Base-by-base conservation (phyloP, 2,888 invertebrate genomes). In the Leuctra nigra region DNA sequence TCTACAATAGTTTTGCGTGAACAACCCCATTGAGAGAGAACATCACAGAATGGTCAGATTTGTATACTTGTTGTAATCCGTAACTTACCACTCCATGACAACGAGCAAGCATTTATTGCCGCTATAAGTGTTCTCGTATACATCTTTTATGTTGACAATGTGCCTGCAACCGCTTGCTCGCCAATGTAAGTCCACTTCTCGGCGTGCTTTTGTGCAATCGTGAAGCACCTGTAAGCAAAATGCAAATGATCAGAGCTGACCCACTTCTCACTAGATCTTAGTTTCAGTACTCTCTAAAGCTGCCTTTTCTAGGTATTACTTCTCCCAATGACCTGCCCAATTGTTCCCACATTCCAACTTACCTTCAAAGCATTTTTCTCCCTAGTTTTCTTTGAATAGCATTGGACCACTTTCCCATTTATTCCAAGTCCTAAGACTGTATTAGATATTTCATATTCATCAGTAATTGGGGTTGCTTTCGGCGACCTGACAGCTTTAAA, bases 381-480 rank as follows among this genome's bases (percentile, higher is more conserved):
- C 47, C 86, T 83, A 0, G 83, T 86, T 50, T 76, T 75, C 66
- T 86, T 88, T 60, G 84, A 82, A 68, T 83, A 87, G 75, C 97
- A 98, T 75, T 97, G 91, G 16, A 99, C 89, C 54, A 99, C 98
- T 82, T 98, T 98, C 61, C 98, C 98, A 75, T 97, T 99, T 64
- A 99, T 97, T 11, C 98, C 98, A 61, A 97, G 81, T 44, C 98
- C 98, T 60, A 99, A 81, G 41, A 98, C 96, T 61, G 86, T 91
- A 68, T 86, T 89, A 33, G 92, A 91, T 67, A 97, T 91, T 70
- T 88, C 86, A 73, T 93, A 97, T 74, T 96, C 94, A 61, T 91
- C 87, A 50, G 85, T 86, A 64, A 96, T 87, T 46, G 87, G 85
- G 54, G 86, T 84, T 65, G 83, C 81, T 80, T 93, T 94, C 38